Base-by-base conservation (phyloP, 2,888 invertebrate species). In the Drosophila paranaensis region DNA sequence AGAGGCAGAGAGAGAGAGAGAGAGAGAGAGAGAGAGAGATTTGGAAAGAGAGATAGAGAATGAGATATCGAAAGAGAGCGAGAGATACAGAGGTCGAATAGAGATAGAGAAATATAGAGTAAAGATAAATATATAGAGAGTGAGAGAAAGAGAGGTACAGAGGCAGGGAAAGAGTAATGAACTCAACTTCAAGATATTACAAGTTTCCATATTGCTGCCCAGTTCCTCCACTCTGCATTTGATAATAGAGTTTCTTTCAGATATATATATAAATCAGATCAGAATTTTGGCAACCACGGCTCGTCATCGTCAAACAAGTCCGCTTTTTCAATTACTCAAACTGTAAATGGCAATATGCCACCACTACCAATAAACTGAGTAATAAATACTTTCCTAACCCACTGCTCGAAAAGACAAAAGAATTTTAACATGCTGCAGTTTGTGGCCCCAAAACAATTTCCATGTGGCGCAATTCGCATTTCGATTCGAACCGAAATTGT, bases 371-470 rank as follows among this genome's bases (percentile, higher is more conserved):
- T 16, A 30, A 16, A 16, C 6, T 30, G 30, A 6, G 30, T n/a
- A 16, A 48, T 35, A 51, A 37, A 51, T 51, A 51, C 57, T 40
- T 40, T 40, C n/a, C 27, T 2, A 8, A 13, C n/a, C 30, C 39
- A 33, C 42, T 33, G 40, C 40, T 10, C 6, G 11, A 27, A 48
- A 54, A 65, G 39, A 16, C 39, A 9, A 45, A 35, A 62, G 30
- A n/a, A 58, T 73, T 56, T 60, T 57, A 3, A n/a, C 45, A 61
- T 62, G 66, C 65, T 70, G 72, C 64, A 74, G 70, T 78, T 77
- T 60, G 65, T 65, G 57, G 51, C 57, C 68, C 61, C 48, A 33
- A 56, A 66, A 66, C 74, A 81, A 81, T 83, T 81, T 64, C 66
- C 72, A 81, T 73, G 71, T 54, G 70, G 25, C 56, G 50, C 55